Conservation (phyloP, 2,797 vertebrate genomes). For the Coreius guichenoti region DNA sequence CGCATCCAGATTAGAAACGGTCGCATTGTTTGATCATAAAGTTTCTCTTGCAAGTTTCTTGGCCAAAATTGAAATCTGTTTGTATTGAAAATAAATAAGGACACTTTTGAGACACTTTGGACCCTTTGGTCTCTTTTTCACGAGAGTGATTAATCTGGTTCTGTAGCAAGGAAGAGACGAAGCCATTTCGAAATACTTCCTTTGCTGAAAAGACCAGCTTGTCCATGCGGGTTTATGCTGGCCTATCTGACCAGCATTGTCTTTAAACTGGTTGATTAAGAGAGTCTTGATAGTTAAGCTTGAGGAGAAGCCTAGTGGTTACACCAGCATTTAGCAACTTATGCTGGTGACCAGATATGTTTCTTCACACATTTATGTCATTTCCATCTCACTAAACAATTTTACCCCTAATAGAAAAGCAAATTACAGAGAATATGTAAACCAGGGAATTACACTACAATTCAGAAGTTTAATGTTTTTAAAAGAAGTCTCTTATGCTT, state of each 20-base stretch:
- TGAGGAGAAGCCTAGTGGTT: not conserved
- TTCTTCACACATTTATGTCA: not conserved
- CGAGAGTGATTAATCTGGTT: slow-evolving; percentile 63
- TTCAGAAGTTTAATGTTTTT: too few relatives aligned
- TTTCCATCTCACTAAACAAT: not conserved
- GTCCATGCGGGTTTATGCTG: not conserved
- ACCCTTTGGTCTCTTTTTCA: slow-evolving; percentile 60
- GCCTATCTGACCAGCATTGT: not conserved
- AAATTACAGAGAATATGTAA: too few relatives aligned
- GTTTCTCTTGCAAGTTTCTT: slow-evolving; percentile 9
- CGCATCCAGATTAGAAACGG: slow-evolving; percentile 70
- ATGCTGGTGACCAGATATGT: not conserved
- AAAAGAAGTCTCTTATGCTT: too few relatives aligned
- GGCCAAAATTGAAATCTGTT: slow-evolving; percentile 30
- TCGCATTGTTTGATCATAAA: slow-evolving; percentile 73
- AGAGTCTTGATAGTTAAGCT: not conserved
- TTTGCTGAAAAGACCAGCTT: not conserved
- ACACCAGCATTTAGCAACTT: slow-evolving; percentile 63
- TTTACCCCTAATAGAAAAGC: not conserved
- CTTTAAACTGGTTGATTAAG: not conserved
- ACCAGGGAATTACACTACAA: too few relatives aligned
- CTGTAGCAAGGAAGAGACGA: slow-evolving; percentile 64
- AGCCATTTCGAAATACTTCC: not conserved
- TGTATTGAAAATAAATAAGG: slow-evolving; percentile 67
- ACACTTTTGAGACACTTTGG: slow-evolving; percentile 43